Base-by-base conservation (phyloP, 2,113 vertebrate species). In the Galeopterus variegatus region DNA sequence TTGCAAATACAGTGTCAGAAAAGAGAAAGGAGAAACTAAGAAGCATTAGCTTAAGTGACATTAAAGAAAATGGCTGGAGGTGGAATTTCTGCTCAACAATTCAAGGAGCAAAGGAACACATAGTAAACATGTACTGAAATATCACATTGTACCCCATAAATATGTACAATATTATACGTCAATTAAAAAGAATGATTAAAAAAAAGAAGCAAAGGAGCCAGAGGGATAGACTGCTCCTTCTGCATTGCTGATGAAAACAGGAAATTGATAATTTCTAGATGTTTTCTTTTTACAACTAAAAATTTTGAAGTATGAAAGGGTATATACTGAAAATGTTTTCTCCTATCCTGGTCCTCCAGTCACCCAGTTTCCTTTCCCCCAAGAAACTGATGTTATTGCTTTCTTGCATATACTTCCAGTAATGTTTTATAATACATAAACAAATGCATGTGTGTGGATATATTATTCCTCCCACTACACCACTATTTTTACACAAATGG, bases 31-130 rank as follows among this genome's bases (percentile, higher is more conserved):
- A 76, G 26, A 54, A 93, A 93, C 54, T 41, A 82, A 76, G 31
- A 93, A 24, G 67, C 67, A 81, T 82, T 82, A 65, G 60, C 18
- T 62, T 86, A 36, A 89, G 9, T 67, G 41, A 72, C 14, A 64
- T 86, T 69, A 87, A 96, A 76, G 95, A 90, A 83, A 95, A 82
- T 64, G n/a, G 54, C 6, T 81, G 33, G 88, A 89, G 45, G 54
- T 36, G 41, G 24, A 81, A 92, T 36, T 86, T 8, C 26, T 67
- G 52, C 50, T 31, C 31, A 76, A n/a, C 14, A 69, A 90, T 73
- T 72, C 41, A 82, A 92, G 56, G 94, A 82, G 65, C 50, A 94
- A 85, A 87, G 45, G 64, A 86, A 36, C 65, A 21, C 41, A 41
- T 41, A 41, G 41, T 41, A 41, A 41, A 41, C 41, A 41, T 41